These are phyloP conservation scores for Procambarus clarkii DNA, from an alignment of 1,140 invertebrate genomes.

Conservation along the genomic window DNA sequence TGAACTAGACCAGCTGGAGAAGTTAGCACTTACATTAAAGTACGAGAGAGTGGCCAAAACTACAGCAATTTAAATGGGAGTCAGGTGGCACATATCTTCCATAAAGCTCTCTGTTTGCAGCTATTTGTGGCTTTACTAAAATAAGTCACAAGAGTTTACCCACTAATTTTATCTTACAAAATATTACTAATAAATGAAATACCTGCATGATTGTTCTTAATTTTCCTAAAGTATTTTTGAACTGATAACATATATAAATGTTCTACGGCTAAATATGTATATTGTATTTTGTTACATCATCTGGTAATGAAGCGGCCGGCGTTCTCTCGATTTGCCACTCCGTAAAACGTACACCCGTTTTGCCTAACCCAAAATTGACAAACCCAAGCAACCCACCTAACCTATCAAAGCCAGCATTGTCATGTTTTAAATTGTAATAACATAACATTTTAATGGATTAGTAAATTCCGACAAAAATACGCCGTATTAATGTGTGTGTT, in stretches of 20 bases:
- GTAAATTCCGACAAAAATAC: no score
- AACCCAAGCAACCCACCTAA: no score
- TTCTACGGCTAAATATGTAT: not conserved
- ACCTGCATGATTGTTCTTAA: not conserved
- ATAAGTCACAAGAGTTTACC: not conserved
- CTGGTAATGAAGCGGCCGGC: not conserved
- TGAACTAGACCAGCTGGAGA: constrained; percentile 64
- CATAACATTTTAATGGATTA: no score
- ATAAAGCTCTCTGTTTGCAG: not conserved
- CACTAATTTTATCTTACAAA: not conserved
- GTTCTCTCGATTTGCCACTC: no score
- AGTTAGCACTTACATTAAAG: constrained; percentile 53
- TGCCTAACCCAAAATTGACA: no score
- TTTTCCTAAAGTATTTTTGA: not conserved
- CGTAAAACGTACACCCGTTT: no score
- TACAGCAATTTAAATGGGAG: constrained; percentile 52
- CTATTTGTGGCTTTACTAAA: no score
- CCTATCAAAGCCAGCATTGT: no score
- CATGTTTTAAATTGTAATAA: no score
- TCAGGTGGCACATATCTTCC: not conserved
- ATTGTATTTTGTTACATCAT: not conserved
- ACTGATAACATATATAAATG: not conserved
- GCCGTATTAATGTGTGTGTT: no score
- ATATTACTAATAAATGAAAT: not conserved
- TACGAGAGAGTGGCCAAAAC: constrained; percentile 66